Percentiles rank a stretch among this genome's conserved stretches.
Evolutionary conservation across 1,140 invertebrate species (phyloP).

Genomic region (Caenorhabditis elegans): WBcel235 BX284603.4:7765501-7766000

Average conservation of each 20-base stretch:
- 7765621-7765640: slow-evolving; percentile 35
- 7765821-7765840: no score
- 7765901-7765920: neutral
- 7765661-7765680: slow-evolving; percentile 42
- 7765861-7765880: neutral
- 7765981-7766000: no score
- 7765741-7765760: neutral
- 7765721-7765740: neutral
- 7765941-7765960: no score
- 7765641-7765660: slow-evolving; percentile 33
- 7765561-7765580: neutral
- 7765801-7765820: no score
- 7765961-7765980: no score
- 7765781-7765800: neutral
- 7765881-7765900: neutral
- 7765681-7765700: neutral
- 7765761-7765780: neutral
- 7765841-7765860: neutral
- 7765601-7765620: no score
- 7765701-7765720: neutral
- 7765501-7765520: neutral
- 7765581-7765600: neutral
- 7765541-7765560: slow-evolving; percentile 29
- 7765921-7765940: no score
- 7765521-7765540: slow-evolving; percentile 32